These are phyloP conservation scores for Drosophila burlai DNA, from an alignment of 1,140 invertebrate species.

Conservation along the genomic window DNA sequence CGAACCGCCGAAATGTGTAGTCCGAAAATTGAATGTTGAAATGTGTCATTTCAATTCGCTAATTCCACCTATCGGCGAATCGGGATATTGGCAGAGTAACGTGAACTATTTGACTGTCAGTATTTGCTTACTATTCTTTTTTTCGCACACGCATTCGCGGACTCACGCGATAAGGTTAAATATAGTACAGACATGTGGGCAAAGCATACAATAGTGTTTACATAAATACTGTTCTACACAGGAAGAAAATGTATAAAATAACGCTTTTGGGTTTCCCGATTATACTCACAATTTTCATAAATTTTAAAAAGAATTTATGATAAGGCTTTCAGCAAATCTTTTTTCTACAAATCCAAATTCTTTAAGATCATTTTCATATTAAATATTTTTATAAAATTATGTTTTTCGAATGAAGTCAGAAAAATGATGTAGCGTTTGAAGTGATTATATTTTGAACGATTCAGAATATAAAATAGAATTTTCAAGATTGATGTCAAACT, in stretches of 20 bases:
- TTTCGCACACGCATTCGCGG: slow-evolving; percentile 36
- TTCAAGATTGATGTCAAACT: too few species aligned
- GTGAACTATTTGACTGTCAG: slow-evolving; percentile 9
- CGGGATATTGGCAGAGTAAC: neutral
- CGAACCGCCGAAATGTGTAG: slow-evolving; percentile 6
- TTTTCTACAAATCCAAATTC: neutral
- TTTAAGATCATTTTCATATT: too few species aligned
- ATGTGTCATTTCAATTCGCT: slow-evolving; percentile 17
- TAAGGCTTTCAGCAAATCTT: neutral
- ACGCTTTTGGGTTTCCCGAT: neutral
- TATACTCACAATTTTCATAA: neutral
- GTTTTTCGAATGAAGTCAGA: too few species aligned
- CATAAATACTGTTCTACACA: neutral
- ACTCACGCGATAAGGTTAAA: slow-evolving; percentile 44
- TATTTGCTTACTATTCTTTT: slow-evolving; percentile 17
- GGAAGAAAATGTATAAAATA: neutral
- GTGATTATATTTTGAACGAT: too few species aligned
- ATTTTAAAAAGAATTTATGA: neutral
- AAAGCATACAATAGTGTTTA: slow-evolving; percentile 5
- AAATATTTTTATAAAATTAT: too few species aligned
- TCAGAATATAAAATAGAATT: too few species aligned
- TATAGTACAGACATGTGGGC: slow-evolving; percentile 32
- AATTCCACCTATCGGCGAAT: slow-evolving; percentile 11
- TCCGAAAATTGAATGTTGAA: slow-evolving; percentile 19
- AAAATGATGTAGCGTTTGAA: too few species aligned